A percentile compares a stretch with the other conserved stretches of the same genome.
Evolutionary conservation across 92 coral and sea anemone species (phyloP).

Genomic region (Paragorgia papillata): DNA sequence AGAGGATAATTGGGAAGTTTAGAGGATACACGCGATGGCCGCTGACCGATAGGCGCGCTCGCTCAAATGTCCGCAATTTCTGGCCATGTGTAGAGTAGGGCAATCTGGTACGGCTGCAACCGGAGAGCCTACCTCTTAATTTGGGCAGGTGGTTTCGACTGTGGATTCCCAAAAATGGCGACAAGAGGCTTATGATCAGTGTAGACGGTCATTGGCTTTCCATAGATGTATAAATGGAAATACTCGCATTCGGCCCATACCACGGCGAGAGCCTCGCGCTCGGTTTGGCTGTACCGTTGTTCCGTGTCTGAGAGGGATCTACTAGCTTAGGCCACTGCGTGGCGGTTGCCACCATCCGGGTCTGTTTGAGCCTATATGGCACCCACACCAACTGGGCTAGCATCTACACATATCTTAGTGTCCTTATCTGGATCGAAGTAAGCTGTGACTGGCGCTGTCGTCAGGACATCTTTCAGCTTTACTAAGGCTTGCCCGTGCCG

Average conservation of each 20-base stretch:
- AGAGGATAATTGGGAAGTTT: too few species aligned
- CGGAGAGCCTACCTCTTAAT: conserved; percentile 24
- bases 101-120: conserved; percentile 15
- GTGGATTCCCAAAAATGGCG: not conserved
- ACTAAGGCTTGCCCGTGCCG: conserved; percentile 29
- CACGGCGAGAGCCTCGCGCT: conserved; percentile 17
- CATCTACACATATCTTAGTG: conserved; percentile 44
- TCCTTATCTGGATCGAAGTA: conserved; percentile 50
- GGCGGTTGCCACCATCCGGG: conserved; percentile 28
- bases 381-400: conserved; percentile 56
- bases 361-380: conserved; percentile 50
- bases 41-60: too few species aligned
- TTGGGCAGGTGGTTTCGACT: conserved; percentile 26
- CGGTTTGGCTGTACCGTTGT: conserved; percentile 33
- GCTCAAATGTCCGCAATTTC: too few species aligned
- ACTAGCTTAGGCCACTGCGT: conserved; percentile 54
- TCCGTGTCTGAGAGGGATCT: conserved; percentile 47
- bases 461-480: conserved; percentile 28
- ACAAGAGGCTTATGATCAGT: conserved; percentile 25
- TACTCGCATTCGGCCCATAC: conserved; percentile 53
- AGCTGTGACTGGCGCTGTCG: conserved; percentile 41
- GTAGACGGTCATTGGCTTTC: not conserved
- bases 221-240: conserved; percentile 33
- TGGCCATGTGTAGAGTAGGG: not conserved
- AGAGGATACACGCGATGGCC: too few species aligned